A percentile compares a stretch with the other conserved stretches of the same genome.
Conservation (phyloP, 2,888 invertebrate species). For the Amphipoea lucens region DNA sequence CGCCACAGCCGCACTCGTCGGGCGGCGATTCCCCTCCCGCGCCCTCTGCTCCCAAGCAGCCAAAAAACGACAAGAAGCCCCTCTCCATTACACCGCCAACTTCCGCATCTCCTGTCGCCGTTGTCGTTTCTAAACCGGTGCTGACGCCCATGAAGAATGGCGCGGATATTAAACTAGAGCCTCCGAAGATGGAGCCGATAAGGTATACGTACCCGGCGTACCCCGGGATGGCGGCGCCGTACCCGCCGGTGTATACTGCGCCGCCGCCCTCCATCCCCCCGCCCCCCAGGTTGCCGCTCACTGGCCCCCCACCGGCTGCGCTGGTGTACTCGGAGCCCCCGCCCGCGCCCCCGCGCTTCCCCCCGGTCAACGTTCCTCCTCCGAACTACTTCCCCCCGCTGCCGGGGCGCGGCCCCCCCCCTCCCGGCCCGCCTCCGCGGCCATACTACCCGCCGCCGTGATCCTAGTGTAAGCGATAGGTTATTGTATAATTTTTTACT, state of each 20-base stretch:
- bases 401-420: constrained; percentile 75
- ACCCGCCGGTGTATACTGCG: constrained; percentile 85
- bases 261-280: constrained; percentile 78
- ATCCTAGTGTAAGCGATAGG: constrained; percentile 71
- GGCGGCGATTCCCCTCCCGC: constrained; percentile 93
- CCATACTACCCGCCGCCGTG: constrained; percentile 87
- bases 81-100: constrained; percentile 87
- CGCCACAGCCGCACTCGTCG: constrained; percentile 92
- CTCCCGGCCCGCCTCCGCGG: constrained; percentile 80
- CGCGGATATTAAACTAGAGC: constrained; percentile 79
- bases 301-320: constrained; percentile 72
- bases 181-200: constrained; percentile 80
- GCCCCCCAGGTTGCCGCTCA: constrained; percentile 77
- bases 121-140: constrained; percentile 71
- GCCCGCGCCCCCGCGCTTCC: constrained; percentile 78
- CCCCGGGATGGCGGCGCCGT: constrained; percentile 80
- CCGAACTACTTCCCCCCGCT: constrained; percentile 82
- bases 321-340: constrained; percentile 86
- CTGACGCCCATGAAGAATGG: constrained; percentile 86
- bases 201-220: constrained; percentile 80
- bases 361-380: constrained; percentile 84
- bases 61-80: constrained; percentile 91
- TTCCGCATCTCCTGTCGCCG: constrained; percentile 87
- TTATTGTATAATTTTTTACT: constrained; percentile 83
- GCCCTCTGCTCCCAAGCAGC: constrained; percentile 83